Evolutionary conservation across 2,888 invertebrate species (phyloP), one percentile per base, ranked within the genome.

Genomic region (Leucophenga montana): DNA sequence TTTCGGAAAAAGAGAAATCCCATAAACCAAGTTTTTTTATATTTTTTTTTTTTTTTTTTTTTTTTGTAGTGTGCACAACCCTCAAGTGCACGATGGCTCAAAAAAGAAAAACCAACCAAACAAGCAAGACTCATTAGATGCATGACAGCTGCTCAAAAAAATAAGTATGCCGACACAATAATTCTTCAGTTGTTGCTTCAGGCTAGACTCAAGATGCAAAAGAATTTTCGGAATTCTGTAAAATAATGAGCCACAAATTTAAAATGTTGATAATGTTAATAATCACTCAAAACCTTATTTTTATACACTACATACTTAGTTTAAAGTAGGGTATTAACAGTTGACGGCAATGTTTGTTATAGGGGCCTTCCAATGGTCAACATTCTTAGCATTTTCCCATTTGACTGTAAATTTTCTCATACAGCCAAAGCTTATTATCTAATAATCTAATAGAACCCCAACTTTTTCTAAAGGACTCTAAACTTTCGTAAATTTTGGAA

Each of bases 101-200:
- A 54, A 54, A 27, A 6, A 57, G 16, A 6, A 50, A 50, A 6
- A 50, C 1, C 50, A 50, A 50, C 16, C 18, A 57, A 27, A 13
- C 1, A 56, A 20, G 1, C 8, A 31, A 27, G 22, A 16, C 22
- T 22, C 56, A 56, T 56, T 22, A 27, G 57, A 6, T n/a, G n/a
- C 6, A 13, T 5, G 16, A 27, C 59, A 59, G 59, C 59, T 59
- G 59, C 59, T 59, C 27, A n/a, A n/a, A 39, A 8, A 39, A 39
- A 39, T 11, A 11, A 39, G 3, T 39, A 39, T 3, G 1, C 39
- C 39, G 11, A 39, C 39, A 39, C 11, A 39, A 39, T 39, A 39
- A 39, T 39, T 3, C 39, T 39, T 39, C n/a, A 13, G 46, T n/a
- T 46, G 46, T n/a, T 57, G 4, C 59, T 33, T 33, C 8, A 31